A percentile compares a stretch with the other conserved stretches of the same genome.
phyloP scores from a whole-genome alignment of 2,888 invertebrate genomes.

The Drosophila parthenogenetica region DNA sequence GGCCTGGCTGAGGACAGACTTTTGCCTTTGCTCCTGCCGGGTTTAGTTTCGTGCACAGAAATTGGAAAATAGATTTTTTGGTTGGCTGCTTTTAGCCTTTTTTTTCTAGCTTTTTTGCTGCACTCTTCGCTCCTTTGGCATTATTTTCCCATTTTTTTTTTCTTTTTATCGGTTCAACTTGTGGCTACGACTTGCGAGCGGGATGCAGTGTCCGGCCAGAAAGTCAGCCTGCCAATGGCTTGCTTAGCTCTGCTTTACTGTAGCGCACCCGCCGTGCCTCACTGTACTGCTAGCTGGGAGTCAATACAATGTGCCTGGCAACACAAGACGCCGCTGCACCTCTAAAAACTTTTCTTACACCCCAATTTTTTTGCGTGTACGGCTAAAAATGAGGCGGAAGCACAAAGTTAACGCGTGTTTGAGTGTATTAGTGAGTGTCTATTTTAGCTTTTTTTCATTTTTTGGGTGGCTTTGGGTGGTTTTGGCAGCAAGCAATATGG shows the following conservation, averaged over 20 bases:
- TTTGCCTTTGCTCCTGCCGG: constrained; percentile 22
- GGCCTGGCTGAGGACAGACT: constrained; percentile 33
- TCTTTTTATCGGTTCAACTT: constrained; percentile 23
- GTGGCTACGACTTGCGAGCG: constrained; percentile 28
- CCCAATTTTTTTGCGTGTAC: constrained; percentile 25
- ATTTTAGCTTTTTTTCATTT: no score
- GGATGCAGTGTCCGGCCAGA: constrained; percentile 51
- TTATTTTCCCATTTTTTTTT: constrained; percentile 32
- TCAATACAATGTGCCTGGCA: constrained; percentile 56
- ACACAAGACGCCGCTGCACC: constrained; percentile 46
- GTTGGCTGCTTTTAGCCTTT: constrained; percentile 73
- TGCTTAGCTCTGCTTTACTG: neutral
- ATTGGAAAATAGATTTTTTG: constrained; percentile 82
- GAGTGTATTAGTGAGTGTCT: constrained; percentile 12
- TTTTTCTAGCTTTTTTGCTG: constrained; percentile 27
- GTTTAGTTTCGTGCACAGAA: constrained; percentile 71
- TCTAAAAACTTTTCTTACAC: constrained; percentile 40
- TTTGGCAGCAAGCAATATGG: constrained; percentile 66
- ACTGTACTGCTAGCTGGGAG: constrained; percentile 51
- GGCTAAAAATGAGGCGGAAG: constrained; percentile 76
- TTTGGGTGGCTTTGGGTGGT: constrained; percentile 24
- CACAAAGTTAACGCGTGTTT: constrained; percentile 65
- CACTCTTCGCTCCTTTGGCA: constrained; percentile 20
- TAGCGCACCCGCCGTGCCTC: neutral
- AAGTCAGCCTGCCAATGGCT: constrained; percentile 34